Evolutionary conservation across 2,113 vertebrate genomes (phyloP).

Genomic region (Brachypteracias leptosomus): DNA sequence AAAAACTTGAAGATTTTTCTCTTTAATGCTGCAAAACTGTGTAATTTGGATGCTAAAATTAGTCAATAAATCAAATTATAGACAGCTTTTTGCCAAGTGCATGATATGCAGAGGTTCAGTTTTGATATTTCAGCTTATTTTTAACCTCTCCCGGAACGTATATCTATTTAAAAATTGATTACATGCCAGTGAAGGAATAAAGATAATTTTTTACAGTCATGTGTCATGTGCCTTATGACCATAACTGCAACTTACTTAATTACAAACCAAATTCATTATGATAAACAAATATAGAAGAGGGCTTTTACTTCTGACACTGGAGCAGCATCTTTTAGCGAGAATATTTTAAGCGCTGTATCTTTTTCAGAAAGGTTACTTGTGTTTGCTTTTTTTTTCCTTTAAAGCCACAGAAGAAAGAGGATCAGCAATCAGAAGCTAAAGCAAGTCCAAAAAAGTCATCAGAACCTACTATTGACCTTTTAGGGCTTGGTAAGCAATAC

Average conservation of each 20-base stretch:
- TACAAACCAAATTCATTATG: not conserved
- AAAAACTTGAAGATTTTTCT: not conserved
- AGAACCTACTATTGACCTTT: slow-evolving; percentile 88
- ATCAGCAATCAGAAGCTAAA: slow-evolving; percentile 82
- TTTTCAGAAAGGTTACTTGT: not conserved
- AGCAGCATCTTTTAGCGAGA: not conserved
- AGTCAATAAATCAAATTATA: not conserved
- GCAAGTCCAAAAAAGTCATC: slow-evolving; percentile 83
- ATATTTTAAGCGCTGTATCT: not conserved
- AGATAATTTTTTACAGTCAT: not conserved
- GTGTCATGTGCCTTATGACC: not conserved
- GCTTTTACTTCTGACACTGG: not conserved
- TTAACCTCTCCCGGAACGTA: not conserved
- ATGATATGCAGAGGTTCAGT: not conserved
- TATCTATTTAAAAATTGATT: not conserved
- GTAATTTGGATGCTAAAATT: not conserved
- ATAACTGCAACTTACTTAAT: not conserved
- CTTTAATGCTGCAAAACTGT: not conserved
- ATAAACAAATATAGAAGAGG: not conserved
- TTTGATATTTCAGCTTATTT: not conserved
- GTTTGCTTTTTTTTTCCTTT: slow-evolving; percentile 18
- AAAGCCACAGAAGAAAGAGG: slow-evolving; percentile 84
- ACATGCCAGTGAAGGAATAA: not conserved
- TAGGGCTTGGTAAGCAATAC: slow-evolving; percentile 90
- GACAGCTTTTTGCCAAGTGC: not conserved